Base-by-base conservation (phyloP, 2,888 invertebrate species). In the Epirrhoe alternata region DNA sequence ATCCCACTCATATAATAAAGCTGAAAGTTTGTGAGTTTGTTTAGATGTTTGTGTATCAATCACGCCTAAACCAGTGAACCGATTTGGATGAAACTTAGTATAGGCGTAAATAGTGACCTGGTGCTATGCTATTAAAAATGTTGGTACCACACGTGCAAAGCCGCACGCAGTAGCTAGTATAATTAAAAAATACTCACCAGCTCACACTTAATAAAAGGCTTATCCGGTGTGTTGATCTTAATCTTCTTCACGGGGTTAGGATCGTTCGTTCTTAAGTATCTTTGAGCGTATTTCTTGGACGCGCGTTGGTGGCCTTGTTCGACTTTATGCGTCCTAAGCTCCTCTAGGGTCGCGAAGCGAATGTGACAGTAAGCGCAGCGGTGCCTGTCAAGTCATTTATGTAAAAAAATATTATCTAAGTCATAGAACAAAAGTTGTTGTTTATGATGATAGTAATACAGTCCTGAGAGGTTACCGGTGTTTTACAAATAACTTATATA, bases 301-400 rank as follows among this genome's bases (percentile, higher is more conserved):
- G 68, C 64, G 35, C 68, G 53, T 35, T 68, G 68, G 47, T 68
- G 68, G 0, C 64, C 68, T 35, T 63, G 61, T 12, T 61, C 64
- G 6, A 68, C 64, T 47, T 68, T 68, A 49, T 68, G 68, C 35
- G 61, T 61, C 5, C 64, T 24, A 17, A 68, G 54, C 64, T 68
- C 64, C 24, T 68, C 68, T 0, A 68, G 61, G 2, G 61, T 61
- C 8, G 52, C 47, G 61, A 68, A 68, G 12, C 64, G 31, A n/a
- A 64, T 64, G 57, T 68, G 64, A 30, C 68, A 68, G 51, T 64
- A 64, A n/a, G 64, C 64, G 42, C 68, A 68, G 14, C 67, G 67
- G 56, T 63, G 60, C 6, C 65, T 65, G 54, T 1, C 12, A 12
- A 42, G 33, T 4, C 33, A 33, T 5, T 7, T 7, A 33, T 33